These are phyloP conservation scores for Passer montanus DNA, from an alignment of 2,113 vertebrate genomes.

Conservation along the genomic window DNA sequence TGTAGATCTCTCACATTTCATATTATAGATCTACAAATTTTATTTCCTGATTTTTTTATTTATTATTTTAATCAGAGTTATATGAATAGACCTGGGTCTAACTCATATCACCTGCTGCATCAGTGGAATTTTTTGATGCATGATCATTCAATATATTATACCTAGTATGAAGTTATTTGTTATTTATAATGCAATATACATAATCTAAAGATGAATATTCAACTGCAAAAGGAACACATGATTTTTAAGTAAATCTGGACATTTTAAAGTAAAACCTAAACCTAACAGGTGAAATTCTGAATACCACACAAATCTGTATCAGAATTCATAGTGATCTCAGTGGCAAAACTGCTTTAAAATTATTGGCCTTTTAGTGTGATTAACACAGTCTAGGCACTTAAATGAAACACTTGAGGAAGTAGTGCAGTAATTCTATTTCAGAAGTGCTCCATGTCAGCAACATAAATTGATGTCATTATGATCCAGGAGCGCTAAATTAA, in stretches of 20 bases:
- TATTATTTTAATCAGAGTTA: neutral
- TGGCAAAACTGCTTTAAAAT: neutral
- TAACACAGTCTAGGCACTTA: neutral
- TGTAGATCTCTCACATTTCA: neutral
- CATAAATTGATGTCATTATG: neutral
- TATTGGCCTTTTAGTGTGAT: neutral
- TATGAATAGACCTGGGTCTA: neutral
- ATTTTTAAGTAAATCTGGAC: neutral
- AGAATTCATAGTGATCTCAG: neutral
- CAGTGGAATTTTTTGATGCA: neutral
- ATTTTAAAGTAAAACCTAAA: neutral
- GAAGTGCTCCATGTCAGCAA: neutral
- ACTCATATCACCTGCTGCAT: neutral
- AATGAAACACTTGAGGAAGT: neutral
- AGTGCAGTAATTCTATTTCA: neutral
- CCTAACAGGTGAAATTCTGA: neutral
- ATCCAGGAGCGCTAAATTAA: neutral
- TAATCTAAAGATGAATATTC: neutral
- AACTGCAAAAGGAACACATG: neutral
- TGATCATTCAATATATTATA: neutral
- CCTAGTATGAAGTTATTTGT: neutral
- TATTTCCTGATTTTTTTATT: neutral
- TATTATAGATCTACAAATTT: neutral
- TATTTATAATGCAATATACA: neutral
- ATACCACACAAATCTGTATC: fast-evolving